A percentile compares a stretch with the other conserved stretches of the same genome.
Conservation (phyloP, 2,113 vertebrate species). For the Mustela lutreola region DNA sequence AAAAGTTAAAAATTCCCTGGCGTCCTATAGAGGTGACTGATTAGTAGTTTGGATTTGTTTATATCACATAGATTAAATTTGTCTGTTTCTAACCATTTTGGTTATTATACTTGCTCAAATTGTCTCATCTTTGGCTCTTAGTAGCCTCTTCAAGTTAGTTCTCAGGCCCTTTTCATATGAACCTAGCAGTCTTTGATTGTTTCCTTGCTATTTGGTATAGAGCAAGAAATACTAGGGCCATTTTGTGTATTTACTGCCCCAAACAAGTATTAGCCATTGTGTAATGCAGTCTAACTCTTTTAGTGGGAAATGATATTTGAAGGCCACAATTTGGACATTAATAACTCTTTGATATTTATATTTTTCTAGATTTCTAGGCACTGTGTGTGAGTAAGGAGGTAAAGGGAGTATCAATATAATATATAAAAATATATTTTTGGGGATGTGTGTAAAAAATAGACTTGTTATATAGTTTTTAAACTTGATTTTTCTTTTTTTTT, state of each 20-base stretch:
- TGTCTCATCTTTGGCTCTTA: neutral
- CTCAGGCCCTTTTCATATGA: neutral
- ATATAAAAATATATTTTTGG: neutral
- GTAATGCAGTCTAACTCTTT: neutral
- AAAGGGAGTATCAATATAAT: neutral
- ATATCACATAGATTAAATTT: neutral
- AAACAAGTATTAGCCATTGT: neutral
- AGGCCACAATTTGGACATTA: neutral
- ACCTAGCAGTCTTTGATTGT: neutral
- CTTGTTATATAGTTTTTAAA: neutral
- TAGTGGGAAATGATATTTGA: neutral
- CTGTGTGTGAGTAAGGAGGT: neutral
- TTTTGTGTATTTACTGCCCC: neutral
- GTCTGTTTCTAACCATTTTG: neutral
- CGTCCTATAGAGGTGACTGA: neutral
- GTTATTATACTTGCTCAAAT: neutral
- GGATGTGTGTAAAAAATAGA: neutral
- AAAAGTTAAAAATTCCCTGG: neutral
- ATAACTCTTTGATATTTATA: neutral
- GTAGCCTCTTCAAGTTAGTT: neutral
- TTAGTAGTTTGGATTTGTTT: neutral
- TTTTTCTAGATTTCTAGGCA: neutral
- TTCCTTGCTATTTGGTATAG: neutral
- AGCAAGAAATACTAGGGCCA: neutral
- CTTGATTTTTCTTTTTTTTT: neutral